phyloP scores from a whole-genome alignment of 2,888 invertebrate species.

The Sphaerophoria rueppellii region DNA sequence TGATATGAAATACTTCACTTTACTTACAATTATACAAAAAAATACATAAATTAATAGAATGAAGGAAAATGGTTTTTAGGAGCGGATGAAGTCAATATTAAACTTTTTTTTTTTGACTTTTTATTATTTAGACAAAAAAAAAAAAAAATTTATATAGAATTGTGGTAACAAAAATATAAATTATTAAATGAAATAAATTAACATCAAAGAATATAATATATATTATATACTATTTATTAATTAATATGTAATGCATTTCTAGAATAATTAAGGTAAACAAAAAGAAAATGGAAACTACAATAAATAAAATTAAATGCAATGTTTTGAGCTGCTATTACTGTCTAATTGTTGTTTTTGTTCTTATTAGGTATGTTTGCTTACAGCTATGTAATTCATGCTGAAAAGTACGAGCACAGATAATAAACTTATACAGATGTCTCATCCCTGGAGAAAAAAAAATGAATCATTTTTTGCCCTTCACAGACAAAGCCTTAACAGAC shows the following conservation, averaged over 20 bases:
- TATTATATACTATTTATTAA: slow-evolving; percentile 72
- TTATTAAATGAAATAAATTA: slow-evolving; percentile 46
- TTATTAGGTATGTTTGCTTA: background rate
- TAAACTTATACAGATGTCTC: no score
- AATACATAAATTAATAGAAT: slow-evolving; percentile 16
- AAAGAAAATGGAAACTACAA: slow-evolving; percentile 41
- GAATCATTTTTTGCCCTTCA: no score
- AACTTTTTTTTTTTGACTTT: slow-evolving; percentile 13
- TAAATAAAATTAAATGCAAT: slow-evolving; percentile 65
- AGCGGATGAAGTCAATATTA: slow-evolving; percentile 56
- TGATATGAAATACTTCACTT: slow-evolving; percentile 10
- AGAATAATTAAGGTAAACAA: slow-evolving; percentile 63
- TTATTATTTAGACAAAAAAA: slow-evolving; percentile 34
- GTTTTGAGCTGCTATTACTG: slow-evolving; percentile 73
- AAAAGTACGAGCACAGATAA: no score
- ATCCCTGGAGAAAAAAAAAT: no score
- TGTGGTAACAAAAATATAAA: slow-evolving; percentile 45
- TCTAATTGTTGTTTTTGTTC: slow-evolving; percentile 5
- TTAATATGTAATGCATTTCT: slow-evolving; percentile 73
- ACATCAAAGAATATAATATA: slow-evolving; percentile 72
- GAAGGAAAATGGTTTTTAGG: slow-evolving; percentile 32
- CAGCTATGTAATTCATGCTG: no score
- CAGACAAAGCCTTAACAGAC: no score
- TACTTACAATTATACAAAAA: slow-evolving; percentile 21
- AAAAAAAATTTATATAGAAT: slow-evolving; percentile 16